A percentile compares a stretch with the other conserved stretches of the same genome.
These are phyloP conservation scores for Drosophila longiperda DNA, from an alignment of 2,888 invertebrate species.

Conservation along the genomic window DNA sequence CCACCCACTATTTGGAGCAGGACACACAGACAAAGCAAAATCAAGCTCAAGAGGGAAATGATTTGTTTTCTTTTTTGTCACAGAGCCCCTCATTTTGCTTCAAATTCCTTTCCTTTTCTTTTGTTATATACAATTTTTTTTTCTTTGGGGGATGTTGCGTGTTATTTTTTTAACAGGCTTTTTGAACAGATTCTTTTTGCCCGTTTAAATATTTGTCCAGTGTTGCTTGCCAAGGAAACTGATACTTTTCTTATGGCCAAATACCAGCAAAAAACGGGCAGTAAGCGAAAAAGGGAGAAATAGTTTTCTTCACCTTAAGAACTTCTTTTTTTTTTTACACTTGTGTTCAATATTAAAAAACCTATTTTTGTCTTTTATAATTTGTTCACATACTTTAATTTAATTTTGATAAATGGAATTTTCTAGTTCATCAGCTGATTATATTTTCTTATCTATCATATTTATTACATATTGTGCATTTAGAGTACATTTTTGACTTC, in stretches of 20 bases:
- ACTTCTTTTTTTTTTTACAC: background rate
- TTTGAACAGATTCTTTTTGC: constrained; percentile 42
- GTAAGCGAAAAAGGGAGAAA: background rate
- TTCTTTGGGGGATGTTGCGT: constrained; percentile 50
- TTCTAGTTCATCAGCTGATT: background rate
- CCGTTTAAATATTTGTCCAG: constrained; percentile 81
- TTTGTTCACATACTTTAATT: background rate
- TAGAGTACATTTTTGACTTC: background rate
- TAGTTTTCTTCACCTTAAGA: background rate
- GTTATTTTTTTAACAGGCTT: constrained; percentile 27
- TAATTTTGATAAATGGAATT: background rate
- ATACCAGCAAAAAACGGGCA: background rate
- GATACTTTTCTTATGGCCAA: constrained; percentile 45
- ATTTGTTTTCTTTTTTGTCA: constrained; percentile 79
- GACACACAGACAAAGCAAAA: constrained; percentile 65
- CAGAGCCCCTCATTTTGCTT: constrained; percentile 44
- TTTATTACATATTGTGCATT: background rate
- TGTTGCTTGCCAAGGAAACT: constrained; percentile 55
- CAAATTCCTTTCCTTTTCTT: constrained; percentile 48
- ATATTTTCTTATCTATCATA: background rate
- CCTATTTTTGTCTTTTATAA: background rate
- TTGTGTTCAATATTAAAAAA: constrained; percentile 18
- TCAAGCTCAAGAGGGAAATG: constrained; percentile 83
- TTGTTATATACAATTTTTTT: constrained; percentile 37
- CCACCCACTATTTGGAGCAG: constrained; percentile 31